Evolutionary conservation across 2,113 vertebrate genomes (phyloP).

Genomic region (Lycaon pictus): DNA sequence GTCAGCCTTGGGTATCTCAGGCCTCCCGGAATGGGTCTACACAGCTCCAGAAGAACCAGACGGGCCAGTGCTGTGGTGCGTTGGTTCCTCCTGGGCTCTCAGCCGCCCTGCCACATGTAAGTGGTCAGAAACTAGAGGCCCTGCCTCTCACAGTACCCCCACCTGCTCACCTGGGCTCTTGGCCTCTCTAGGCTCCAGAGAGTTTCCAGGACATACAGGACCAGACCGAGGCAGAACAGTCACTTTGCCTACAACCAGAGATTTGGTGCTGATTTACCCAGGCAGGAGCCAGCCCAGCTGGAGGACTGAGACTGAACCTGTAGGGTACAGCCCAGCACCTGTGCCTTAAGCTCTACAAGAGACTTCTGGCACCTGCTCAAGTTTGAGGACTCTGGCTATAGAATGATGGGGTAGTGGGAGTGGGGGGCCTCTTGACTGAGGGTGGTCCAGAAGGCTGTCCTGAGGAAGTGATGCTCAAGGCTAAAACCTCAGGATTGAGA

Average conservation of each 20-base stretch:
- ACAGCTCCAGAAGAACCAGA: neutral
- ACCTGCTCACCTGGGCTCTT: rapidly evolving
- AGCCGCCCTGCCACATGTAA: neutral
- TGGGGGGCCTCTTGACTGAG: too few species aligned
- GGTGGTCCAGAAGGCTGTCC: neutral
- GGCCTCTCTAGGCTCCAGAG: neutral
- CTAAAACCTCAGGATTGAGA: neutral
- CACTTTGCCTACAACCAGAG: neutral
- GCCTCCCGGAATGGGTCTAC: neutral
- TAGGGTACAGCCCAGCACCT: neutral
- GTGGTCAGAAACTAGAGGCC: neutral
- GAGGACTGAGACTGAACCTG: neutral
- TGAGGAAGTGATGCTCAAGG: neutral
- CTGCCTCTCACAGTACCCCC: neutral
- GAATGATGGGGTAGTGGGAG: neutral
- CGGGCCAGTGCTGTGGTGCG: rapidly evolving
- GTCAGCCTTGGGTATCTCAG: neutral
- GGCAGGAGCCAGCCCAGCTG: neutral
- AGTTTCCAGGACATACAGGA: neutral
- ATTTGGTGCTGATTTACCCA: neutral
- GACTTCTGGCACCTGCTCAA: neutral
- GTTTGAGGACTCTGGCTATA: neutral
- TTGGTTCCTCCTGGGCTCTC: neutral
- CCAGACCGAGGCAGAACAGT: neutral
- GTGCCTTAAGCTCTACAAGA: neutral